Evolutionary conservation across 2,797 vertebrate genomes (phyloP).

Genomic region (Hyperoplus lanceolatus): DNA sequence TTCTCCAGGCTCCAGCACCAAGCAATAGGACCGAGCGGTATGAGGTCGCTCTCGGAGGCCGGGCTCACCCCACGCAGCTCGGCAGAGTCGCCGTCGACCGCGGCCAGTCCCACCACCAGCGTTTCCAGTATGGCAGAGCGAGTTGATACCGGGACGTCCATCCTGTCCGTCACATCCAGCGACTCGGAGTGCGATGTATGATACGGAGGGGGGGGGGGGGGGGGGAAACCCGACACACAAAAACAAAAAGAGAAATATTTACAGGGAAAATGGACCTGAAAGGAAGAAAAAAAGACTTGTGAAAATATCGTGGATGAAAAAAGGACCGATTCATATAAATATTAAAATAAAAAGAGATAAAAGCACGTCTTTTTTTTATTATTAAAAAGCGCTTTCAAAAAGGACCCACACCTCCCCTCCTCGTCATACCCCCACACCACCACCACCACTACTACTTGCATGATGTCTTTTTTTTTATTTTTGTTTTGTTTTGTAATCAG

Average conservation of each 20-base stretch:
- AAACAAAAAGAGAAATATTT: slow-evolving; percentile 89
- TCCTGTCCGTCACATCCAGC: slow-evolving; percentile 99
- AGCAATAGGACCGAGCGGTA: slow-evolving; percentile 97
- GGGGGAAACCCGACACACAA: slow-evolving; percentile 59
- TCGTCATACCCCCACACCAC: slow-evolving; percentile 84
- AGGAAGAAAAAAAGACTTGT: slow-evolving; percentile 84
- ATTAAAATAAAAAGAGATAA: slow-evolving; percentile 90
- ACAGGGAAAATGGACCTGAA: slow-evolving; percentile 91
- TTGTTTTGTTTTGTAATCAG: slow-evolving; percentile 85
- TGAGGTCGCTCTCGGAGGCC: slow-evolving; percentile 97
- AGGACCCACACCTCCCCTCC: slow-evolving; percentile 91
- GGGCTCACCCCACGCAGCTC: slow-evolving; percentile 98
- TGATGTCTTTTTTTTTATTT: slow-evolving; percentile 88
- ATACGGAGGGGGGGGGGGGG: slow-evolving; percentile 78
- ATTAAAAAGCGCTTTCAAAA: slow-evolving; percentile 94
- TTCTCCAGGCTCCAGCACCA: slow-evolving; percentile 97
- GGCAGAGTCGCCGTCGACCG: slow-evolving; percentile 98
- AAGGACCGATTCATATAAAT: slow-evolving; percentile 89
- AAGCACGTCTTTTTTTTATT: slow-evolving; percentile 89
- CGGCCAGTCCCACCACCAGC: slow-evolving; percentile 98
- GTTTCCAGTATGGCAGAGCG: slow-evolving; percentile 98
- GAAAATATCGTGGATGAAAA: slow-evolving; percentile 89
- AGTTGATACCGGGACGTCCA: slow-evolving; percentile 97
- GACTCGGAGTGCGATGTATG: slow-evolving; percentile 99
- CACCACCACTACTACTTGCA: slow-evolving; percentile 88